Evolutionary conservation across 1,140 invertebrate species (phyloP), one percentile per base, ranked within the genome.

Genomic region (Saccostrea glomerata): DNA sequence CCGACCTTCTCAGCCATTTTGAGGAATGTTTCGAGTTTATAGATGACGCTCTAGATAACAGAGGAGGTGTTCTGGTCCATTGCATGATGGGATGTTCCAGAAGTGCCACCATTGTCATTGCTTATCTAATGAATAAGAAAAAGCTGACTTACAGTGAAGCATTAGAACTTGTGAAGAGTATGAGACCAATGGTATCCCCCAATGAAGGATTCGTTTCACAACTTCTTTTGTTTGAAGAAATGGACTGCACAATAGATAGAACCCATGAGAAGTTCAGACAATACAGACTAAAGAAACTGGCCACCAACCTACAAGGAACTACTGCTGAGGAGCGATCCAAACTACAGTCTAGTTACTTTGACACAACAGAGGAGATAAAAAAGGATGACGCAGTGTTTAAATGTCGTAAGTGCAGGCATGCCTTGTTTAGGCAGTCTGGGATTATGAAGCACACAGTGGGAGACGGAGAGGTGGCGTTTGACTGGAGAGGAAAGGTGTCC

Each of bases 41-140:
- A 36, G 92, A 94, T 30, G 91, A 93, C 82, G 93, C 92, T n/a
- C n/a, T n/a, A n/a, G n/a, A n/a, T n/a, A n/a, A n/a, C n/a, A n/a
- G n/a, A n/a, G n/a, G n/a, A n/a, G n/a, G n/a, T n/a, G n/a, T n/a
- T n/a, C n/a, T n/a, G n/a, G n/a, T n/a, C n/a, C n/a, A n/a, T n/a
- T n/a, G n/a, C n/a, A n/a, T n/a, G n/a, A n/a, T n/a, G n/a, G n/a
- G n/a, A n/a, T n/a, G n/a, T n/a, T n/a, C 94, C 6, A 90, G 94
- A 84, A 94, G 94, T 92, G 92, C 92, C 12, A 92, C 93, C 15
- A 88, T 94, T 15, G 91, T 93, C 25, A 89, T 92, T n/a, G 94
- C 94, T 5, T 94, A 93, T 90, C 20, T 94, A 12, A 94, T 94
- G 94, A 88, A 91, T 25, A 92, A 91, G 40, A 70, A 87, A 12